Evolutionary conservation across 30 jellyfish, hydroid and myxozoan species (phyloP).

Genomic region (Aurelia sp.): DNA sequence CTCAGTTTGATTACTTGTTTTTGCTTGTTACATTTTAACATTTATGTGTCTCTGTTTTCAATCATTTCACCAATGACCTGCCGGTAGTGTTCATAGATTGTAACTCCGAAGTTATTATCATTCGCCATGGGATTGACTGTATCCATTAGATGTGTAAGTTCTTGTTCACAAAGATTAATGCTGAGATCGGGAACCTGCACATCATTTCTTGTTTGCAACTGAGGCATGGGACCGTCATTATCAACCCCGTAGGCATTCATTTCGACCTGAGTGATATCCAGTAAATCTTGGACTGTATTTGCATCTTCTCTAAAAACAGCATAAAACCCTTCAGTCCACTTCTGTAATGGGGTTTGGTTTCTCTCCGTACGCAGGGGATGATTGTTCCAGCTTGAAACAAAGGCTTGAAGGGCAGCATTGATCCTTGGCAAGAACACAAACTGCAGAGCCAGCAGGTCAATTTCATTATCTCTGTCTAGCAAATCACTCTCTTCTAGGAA

Average conservation of each 20-base stretch:
- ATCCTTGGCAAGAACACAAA: neutral
- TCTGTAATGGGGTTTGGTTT: neutral
- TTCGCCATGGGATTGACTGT: no score
- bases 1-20: no score
- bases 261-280: neutral
- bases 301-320: neutral
- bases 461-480: neutral
- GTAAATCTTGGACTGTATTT: neutral
- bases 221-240: neutral
- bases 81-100: neutral
- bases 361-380: conserved; percentile 13
- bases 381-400: neutral
- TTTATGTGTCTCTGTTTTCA: no score
- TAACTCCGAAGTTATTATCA: no score
- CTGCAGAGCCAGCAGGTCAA: neutral
- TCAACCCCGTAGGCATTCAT: neutral
- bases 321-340: neutral
- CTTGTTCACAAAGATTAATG: no score
- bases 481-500: neutral
- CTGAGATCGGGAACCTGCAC: conserved; percentile 6
- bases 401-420: neutral
- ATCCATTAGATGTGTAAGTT: no score
- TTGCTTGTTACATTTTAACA: no score
- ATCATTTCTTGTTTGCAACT: neutral
- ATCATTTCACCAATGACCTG: neutral